Percentiles rank a stretch among this genome's conserved stretches.
phyloP scores from a whole-genome alignment of 2,797 vertebrate species.

The Macropodus opercularis region DNA sequence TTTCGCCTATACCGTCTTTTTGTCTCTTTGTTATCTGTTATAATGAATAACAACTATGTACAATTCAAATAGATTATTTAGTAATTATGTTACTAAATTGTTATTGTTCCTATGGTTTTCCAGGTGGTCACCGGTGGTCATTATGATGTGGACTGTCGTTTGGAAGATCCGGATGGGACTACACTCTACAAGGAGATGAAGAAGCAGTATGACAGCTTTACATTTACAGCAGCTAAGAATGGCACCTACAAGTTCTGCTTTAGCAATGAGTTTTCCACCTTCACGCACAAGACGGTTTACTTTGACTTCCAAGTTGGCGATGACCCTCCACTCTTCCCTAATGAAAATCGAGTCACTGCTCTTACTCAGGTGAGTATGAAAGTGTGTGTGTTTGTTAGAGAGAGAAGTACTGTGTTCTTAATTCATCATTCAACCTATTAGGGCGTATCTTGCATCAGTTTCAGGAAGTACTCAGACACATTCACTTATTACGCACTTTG shows the following conservation, averaged over 20 bases:
- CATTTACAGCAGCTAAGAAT: slow-evolving; percentile 92
- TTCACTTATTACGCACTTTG: no score
- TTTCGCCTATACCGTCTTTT: background rate
- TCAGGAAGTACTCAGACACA: no score
- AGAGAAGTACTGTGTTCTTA: background rate
- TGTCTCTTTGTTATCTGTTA: background rate
- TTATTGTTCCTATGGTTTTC: slow-evolving; percentile 9
- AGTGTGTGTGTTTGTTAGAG: background rate
- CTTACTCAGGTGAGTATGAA: slow-evolving; percentile 90
- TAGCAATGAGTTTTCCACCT: slow-evolving; percentile 99
- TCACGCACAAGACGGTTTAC: slow-evolving; percentile 99
- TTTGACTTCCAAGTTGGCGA: slow-evolving; percentile 99
- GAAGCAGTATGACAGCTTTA: slow-evolving; percentile 99
- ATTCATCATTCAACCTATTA: background rate
- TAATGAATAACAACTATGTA: background rate
- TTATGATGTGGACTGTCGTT: slow-evolving; percentile 96
- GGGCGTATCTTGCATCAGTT: background rate
- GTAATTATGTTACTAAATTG: background rate
- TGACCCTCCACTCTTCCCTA: slow-evolving; percentile 96
- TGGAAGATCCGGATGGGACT: slow-evolving; percentile 91
- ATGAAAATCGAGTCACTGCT: slow-evolving; percentile 95
- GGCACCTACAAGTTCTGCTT: slow-evolving; percentile 98
- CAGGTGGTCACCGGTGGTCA: slow-evolving; percentile 98
- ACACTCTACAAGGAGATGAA: slow-evolving; percentile 99
- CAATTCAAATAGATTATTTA: background rate